Base-by-base conservation (phyloP, 35 echinoderm and acorn worm genomes). In the Holothuria glaberrima region DNA sequence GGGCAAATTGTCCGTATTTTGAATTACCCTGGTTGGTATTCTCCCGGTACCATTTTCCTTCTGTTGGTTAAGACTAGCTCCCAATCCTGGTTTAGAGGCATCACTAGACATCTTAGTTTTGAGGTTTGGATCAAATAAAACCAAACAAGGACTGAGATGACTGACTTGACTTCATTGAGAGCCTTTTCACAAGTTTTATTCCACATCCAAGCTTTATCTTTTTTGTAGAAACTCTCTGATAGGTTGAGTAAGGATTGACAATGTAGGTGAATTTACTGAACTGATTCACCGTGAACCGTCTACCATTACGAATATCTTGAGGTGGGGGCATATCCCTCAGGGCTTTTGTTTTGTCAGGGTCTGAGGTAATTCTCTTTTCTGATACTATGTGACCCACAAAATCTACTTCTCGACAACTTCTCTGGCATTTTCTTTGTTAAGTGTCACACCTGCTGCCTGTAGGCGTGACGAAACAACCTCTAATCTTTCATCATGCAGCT, bases 371-470 rank as follows among this genome's bases (percentile, higher is more conserved):
- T 5, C 90, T 65, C 25, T 80, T 35, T 24, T 34, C 20, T 32
- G 59, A 52, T 17, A 95, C 35, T 17, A 58, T 87, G 38, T 95
- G 77, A 0, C 86, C 86, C 9, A 92, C 68, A 36, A 89, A 95
- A 1, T 75, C 63, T 13, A 92, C 28, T 18, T 28, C 46, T 5
- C 25, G 17, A 20, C 22, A 9, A 2, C 34, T 89, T 18, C 89
- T 83, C 36, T 86, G 36, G 48, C 91, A 95, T 91, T 91, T 0
- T 31, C 22, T 4, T 64, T 48, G 38, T 92, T 92, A 4, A 92
- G 78, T 16, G 90, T 95, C 24, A 95, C 5, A 5, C 94, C 94
- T 12, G 80, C 90, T 35, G 62, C 73, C 20, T 86, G 24, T 74
- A 93, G 56, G 1, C 87, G 36, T 17, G 34, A 24, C 18, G 93